These are phyloP conservation scores for Carettochelys insculpta DNA, from an alignment of 2,113 vertebrate genomes.

Conservation along the genomic window DNA sequence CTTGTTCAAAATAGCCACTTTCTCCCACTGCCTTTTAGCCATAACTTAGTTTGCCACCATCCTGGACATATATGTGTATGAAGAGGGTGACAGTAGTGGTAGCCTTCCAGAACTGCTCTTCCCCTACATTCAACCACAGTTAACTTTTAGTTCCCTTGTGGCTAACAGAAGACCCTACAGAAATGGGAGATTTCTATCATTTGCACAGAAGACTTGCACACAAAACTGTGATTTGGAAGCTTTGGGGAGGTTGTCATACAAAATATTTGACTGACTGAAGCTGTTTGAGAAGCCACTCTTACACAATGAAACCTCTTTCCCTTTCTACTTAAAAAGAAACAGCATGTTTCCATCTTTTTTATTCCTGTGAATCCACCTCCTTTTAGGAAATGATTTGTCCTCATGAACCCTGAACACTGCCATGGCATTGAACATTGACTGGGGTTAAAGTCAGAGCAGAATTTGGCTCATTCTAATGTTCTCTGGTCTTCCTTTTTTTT, in stretches of 20 bases:
- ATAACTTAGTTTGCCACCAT: neutral
- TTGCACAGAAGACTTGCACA: neutral
- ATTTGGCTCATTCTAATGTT: neutral
- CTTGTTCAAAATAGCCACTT: neutral
- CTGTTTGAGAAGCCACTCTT: neutral
- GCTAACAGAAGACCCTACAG: neutral
- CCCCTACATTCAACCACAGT: neutral
- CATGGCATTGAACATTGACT: neutral
- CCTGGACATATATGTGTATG: neutral
- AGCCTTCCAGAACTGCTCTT: neutral
- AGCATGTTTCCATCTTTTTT: neutral
- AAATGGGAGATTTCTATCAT: neutral
- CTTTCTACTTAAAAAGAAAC: neutral
- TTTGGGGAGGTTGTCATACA: neutral
- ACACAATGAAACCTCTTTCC: neutral
- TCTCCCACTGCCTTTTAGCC: neutral
- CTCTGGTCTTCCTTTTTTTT: neutral
- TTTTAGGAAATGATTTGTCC: neutral
- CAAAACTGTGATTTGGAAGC: neutral
- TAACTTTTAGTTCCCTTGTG: neutral
- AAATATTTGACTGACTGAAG: neutral
- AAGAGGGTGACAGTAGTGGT: too few species aligned
- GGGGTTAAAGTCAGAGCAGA: neutral
- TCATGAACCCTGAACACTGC: conserved; percentile 1
- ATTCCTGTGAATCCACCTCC: neutral